These are phyloP conservation scores for Corythoichthys intestinalis DNA, from an alignment of 2,113 vertebrate species.

Conservation along the genomic window DNA sequence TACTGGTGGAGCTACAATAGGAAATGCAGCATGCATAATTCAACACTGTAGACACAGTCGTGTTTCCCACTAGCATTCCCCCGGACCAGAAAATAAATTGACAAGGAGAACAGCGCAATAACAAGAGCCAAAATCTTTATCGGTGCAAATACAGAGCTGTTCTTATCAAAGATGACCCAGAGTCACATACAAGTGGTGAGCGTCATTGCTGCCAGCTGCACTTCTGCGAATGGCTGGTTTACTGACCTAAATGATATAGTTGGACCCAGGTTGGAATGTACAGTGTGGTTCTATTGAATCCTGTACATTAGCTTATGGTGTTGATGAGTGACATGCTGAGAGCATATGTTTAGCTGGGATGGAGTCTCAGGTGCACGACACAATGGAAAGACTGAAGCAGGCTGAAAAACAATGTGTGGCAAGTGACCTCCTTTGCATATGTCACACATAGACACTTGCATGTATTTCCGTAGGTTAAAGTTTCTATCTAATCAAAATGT, in stretches of 20 bases:
- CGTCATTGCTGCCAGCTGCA: constrained; percentile 35
- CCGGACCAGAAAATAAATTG: constrained; percentile 1
- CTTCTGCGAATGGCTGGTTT: constrained; percentile 58
- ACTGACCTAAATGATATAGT: constrained; percentile 54
- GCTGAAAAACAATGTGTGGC: constrained; percentile 38
- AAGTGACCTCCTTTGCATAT: constrained; percentile 43
- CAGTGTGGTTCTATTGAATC: constrained; percentile 33
- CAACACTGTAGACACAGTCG: constrained; percentile 16
- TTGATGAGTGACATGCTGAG: constrained; percentile 65
- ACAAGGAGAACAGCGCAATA: constrained; percentile 8
- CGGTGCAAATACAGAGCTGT: constrained; percentile 22
- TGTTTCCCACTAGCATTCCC: constrained; percentile 17
- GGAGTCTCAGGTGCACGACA: constrained; percentile 64
- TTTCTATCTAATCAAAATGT: too few species aligned
- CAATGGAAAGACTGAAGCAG: constrained; percentile 42
- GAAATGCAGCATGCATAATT: constrained; percentile 31
- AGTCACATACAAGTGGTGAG: constrained; percentile 27
- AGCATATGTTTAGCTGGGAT: constrained; percentile 36
- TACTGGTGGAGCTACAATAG: constrained; percentile 23
- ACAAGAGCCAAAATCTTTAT: constrained; percentile 21
- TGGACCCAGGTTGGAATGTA: constrained; percentile 32
- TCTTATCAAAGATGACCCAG: constrained; percentile 28
- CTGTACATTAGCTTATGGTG: constrained; percentile 67
- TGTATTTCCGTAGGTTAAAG: too few species aligned
- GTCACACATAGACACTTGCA: not conserved